Evolutionary conservation across 1,140 invertebrate genomes (phyloP).

Genomic region (Carposina sasakii): DNA sequence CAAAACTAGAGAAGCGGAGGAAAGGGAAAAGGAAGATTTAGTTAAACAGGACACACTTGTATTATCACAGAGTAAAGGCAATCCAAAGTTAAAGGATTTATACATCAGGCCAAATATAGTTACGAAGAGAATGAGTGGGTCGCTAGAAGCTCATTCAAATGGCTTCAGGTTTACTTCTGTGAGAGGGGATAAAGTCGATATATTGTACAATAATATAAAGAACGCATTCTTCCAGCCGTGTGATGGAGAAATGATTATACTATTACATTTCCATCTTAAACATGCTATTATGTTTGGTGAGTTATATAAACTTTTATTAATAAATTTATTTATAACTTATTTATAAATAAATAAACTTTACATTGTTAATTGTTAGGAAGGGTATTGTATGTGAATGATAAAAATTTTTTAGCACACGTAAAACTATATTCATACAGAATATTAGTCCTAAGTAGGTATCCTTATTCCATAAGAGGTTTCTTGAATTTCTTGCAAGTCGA

Average conservation of each 20-base stretch:
- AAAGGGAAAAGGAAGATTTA: conserved; percentile 97
- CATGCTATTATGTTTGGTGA: conserved; percentile 98
- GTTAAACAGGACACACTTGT: conserved; percentile 99
- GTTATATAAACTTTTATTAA: conserved; percentile 13
- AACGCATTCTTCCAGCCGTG: conserved; percentile 99
- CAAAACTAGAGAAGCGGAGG: conserved; percentile 98
- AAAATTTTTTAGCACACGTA: too few species aligned
- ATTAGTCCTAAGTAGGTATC: too few species aligned
- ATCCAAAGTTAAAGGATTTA: conserved; percentile 98
- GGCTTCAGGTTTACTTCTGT: conserved; percentile 99
- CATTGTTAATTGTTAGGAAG: too few species aligned
- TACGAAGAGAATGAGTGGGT: conserved; percentile 96
- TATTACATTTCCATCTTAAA: conserved; percentile 98
- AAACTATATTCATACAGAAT: too few species aligned
- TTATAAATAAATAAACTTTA: too few species aligned
- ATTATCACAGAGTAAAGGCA: conserved; percentile 95
- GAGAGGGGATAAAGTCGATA: conserved; percentile 98
- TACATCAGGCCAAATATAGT: conserved; percentile 99
- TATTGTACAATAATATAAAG: conserved; percentile 99
- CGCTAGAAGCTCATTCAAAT: conserved; percentile 96
- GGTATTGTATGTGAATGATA: too few species aligned
- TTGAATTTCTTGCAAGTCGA: too few species aligned
- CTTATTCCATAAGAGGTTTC: too few species aligned
- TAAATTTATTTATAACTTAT: background rate
- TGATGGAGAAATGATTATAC: conserved; percentile 99